A percentile compares a stretch with the other conserved stretches of the same genome.
phyloP scores from a whole-genome alignment of 2,797 vertebrate genomes.

The Pangasius djambal region DNA sequence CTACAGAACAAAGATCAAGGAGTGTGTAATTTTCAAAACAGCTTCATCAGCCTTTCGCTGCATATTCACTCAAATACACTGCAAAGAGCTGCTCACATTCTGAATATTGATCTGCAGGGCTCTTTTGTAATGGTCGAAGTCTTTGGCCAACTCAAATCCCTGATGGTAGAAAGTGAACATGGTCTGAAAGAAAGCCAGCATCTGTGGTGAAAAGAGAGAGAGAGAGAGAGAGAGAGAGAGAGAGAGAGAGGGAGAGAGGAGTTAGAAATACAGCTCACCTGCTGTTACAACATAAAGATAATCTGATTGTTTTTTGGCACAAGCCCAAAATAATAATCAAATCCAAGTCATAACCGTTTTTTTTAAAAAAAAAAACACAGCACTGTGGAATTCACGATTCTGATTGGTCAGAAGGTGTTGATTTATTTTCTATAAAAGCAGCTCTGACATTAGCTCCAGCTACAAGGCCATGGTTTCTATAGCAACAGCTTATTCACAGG shows the following conservation, averaged over 20 bases:
- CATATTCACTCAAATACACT: background rate
- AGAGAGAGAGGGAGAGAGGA: background rate
- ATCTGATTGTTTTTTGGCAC: background rate
- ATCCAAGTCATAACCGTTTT: background rate
- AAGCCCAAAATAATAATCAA: background rate
- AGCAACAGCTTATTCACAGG: background rate
- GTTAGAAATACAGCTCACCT: background rate
- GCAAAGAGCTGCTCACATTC: conserved; percentile 83
- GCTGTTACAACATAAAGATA: background rate
- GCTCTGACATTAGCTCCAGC: background rate
- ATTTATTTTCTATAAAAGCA: background rate
- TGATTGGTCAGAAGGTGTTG: background rate
- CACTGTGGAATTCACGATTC: background rate
- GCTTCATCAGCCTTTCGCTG: background rate
- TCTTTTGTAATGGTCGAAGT: conserved; percentile 97
- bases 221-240: background rate
- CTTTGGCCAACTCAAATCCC: conserved; percentile 95
- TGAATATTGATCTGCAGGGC: conserved; percentile 97
- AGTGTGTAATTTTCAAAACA: background rate
- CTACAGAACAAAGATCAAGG: background rate
- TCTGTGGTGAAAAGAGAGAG: conserved; percentile 69
- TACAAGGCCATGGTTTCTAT: background rate
- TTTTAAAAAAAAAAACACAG: background rate
- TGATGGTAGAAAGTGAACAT: conserved; percentile 99
- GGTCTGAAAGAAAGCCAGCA: conserved; percentile 97